Evolutionary conservation across 53 echinoderm and acorn worm genomes (phyloP).

Genomic region (Glandiceps talaboti): DNA sequence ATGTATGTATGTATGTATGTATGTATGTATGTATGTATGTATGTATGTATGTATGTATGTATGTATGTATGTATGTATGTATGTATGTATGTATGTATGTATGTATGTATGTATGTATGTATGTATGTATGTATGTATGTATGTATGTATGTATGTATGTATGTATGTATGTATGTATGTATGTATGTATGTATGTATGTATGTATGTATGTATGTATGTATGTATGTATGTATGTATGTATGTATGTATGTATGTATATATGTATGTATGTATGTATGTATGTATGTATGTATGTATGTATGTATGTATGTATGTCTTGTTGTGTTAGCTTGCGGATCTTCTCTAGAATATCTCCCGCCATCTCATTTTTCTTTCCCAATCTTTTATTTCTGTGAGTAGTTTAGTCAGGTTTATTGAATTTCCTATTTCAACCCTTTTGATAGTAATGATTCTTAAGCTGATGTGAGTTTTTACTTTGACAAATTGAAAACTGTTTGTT

Average conservation of each 20-base stretch:
- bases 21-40: neutral
- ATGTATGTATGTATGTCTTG: neutral
- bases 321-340: too few species aligned
- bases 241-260: neutral
- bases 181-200: too few species aligned
- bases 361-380: too few species aligned
- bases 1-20: neutral
- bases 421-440: too few species aligned
- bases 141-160: too few species aligned
- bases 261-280: neutral
- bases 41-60: neutral
- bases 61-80: neutral
- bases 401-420: too few species aligned
- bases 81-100: neutral
- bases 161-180: neutral
- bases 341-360: too few species aligned
- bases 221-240: neutral
- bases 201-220: too few species aligned
- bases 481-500: too few species aligned
- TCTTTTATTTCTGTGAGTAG: too few species aligned
- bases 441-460: too few species aligned
- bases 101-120: neutral
- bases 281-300: neutral
- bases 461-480: too few species aligned
- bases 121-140: neutral